Conservation (phyloP, 64 coral and sea anemone genomes). For the Montipora foliosa region DNA sequence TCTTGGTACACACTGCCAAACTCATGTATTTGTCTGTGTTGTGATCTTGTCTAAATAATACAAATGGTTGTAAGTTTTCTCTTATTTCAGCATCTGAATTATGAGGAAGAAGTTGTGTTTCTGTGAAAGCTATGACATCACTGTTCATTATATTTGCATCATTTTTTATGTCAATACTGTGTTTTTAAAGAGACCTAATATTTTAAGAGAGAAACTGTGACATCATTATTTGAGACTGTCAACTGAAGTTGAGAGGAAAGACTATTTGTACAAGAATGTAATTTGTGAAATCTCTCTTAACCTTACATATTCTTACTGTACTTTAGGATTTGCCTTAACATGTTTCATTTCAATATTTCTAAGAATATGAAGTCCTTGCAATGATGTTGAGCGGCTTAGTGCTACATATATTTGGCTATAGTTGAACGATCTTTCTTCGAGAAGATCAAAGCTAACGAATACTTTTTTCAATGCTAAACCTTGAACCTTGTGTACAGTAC, state of each 20-base stretch:
- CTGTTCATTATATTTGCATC: conserved; percentile 51
- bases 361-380: conserved; percentile 66
- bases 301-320: conserved; percentile 47
- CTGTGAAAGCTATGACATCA: conserved; percentile 59
- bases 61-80: conserved; percentile 54
- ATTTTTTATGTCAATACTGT: conserved; percentile 66
- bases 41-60: conserved; percentile 57
- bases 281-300: conserved; percentile 53
- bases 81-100: conserved; percentile 59
- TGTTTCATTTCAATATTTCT: conserved; percentile 63
- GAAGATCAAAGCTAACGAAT: conserved; percentile 71
- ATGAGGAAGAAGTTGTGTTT: conserved; percentile 62
- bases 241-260: conserved; percentile 55
- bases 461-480: conserved; percentile 64
- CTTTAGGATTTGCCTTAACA: conserved; percentile 59
- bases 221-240: conserved; percentile 33
- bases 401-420: conserved; percentile 86
- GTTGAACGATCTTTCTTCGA: conserved; percentile 72
- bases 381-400: conserved; percentile 50
- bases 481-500: conserved; percentile 65
- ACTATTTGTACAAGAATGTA: conserved; percentile 56
- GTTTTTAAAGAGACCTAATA: conserved; percentile 55
- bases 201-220: conserved; percentile 66
- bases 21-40: conserved; percentile 40
- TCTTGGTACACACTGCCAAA: conserved; percentile 49